Evolutionary conservation across 2,888 invertebrate genomes (phyloP).

Genomic region (Deladenus siricidicola): DNA sequence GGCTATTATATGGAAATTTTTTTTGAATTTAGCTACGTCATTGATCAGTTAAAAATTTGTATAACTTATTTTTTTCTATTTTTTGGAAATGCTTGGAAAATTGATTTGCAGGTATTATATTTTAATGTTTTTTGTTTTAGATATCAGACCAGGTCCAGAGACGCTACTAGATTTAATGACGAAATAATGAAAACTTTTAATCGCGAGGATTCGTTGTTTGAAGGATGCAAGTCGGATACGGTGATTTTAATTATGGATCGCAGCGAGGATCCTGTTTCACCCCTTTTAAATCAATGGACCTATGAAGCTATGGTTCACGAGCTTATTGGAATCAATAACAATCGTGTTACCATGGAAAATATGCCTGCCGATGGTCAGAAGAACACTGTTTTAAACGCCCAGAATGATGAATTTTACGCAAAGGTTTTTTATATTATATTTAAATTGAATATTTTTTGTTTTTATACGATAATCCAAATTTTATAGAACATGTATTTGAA

Average conservation of each 20-base stretch:
- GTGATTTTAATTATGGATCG: constrained; percentile 82
- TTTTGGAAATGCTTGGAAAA: too few species aligned
- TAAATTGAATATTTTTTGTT: not conserved
- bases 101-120: too few species aligned
- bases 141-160: constrained; percentile 36
- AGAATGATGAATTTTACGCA: constrained; percentile 94
- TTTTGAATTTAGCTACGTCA: too few species aligned
- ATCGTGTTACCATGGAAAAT: constrained; percentile 79
- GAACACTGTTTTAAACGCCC: constrained; percentile 77
- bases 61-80: too few species aligned
- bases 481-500: constrained; percentile 80
- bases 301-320: constrained; percentile 99
- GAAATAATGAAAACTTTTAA: constrained; percentile 25
- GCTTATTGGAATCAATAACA: constrained; percentile 80
- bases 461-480: not conserved
- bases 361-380: constrained; percentile 78
- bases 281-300: constrained; percentile 93
- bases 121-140: constrained; percentile 28
- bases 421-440: constrained; percentile 59
- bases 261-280: constrained; percentile 88
- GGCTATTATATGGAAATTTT: too few species aligned
- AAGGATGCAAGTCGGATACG: constrained; percentile 55
- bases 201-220: constrained; percentile 48
- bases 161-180: constrained; percentile 41
- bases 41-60: too few species aligned